Conservation (phyloP, 2,888 invertebrate genomes). For the Morpho helenor region DNA sequence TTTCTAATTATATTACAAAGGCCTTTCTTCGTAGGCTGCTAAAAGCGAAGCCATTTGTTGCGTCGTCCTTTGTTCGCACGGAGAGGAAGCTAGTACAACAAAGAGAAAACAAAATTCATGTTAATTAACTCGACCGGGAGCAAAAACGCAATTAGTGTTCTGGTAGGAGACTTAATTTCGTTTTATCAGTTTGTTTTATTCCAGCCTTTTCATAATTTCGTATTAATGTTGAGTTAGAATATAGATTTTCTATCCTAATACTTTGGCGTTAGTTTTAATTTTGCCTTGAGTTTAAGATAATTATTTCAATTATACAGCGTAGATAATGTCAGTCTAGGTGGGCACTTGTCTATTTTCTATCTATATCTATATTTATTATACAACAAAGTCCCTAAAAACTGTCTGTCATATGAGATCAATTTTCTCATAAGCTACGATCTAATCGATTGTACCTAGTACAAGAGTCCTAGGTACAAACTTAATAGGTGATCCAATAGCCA, state of each 20-base stretch:
- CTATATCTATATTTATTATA: too few relatives aligned
- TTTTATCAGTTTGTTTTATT: constrained; percentile 1
- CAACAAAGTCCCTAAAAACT: too few relatives aligned
- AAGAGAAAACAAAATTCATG: constrained; percentile 26
- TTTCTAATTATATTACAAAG: background rate
- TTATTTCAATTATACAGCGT: too few relatives aligned
- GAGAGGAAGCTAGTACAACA: constrained; percentile 17
- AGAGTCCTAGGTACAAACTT: too few relatives aligned
- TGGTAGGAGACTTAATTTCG: constrained; percentile 5
- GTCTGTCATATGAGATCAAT: too few relatives aligned
- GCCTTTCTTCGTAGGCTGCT: constrained; percentile 6
- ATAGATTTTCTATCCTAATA: background rate
- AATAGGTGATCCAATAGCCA: too few relatives aligned
- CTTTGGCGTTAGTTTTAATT: too few relatives aligned
- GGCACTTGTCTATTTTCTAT: too few relatives aligned
- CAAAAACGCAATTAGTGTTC: constrained; percentile 20
- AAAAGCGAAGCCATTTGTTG: constrained; percentile 7
- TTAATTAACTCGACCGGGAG: constrained; percentile 22
- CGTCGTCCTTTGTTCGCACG: constrained; percentile 9
- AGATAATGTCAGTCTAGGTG: too few relatives aligned
- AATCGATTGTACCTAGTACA: too few relatives aligned
- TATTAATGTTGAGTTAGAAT: background rate
- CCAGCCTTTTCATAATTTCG: background rate
- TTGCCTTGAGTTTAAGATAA: too few relatives aligned
- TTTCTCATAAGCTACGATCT: too few relatives aligned